These are phyloP conservation scores for Platerodrilus igneus DNA, from an alignment of 2,888 invertebrate species.

Conservation along the genomic window DNA sequence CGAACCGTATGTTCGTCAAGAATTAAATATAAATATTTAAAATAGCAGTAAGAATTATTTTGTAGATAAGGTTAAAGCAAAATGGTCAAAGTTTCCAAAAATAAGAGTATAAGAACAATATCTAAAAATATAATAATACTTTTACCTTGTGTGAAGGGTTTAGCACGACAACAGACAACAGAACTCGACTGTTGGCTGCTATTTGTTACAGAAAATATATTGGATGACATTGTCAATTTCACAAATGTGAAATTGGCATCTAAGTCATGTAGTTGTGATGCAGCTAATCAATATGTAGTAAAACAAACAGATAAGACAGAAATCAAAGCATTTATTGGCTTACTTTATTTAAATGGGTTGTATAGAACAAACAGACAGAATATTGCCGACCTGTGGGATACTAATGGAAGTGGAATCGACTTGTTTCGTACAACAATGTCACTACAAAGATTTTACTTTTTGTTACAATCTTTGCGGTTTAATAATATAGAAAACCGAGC, in stretches of 20 bases:
- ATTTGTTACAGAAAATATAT: constrained; percentile 26
- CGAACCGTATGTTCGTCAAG: too few relatives aligned
- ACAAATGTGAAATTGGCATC: constrained; percentile 28
- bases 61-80: too few relatives aligned
- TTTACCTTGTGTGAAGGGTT: constrained; percentile 26
- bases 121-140: constrained; percentile 25
- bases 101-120: too few relatives aligned
- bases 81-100: too few relatives aligned
- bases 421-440: constrained; percentile 26
- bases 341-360: constrained; percentile 31
- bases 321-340: constrained; percentile 31
- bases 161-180: constrained; percentile 23
- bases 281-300: constrained; percentile 21
- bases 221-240: constrained; percentile 27
- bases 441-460: constrained; percentile 19
- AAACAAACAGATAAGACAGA: constrained; percentile 27
- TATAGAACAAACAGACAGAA: constrained; percentile 23
- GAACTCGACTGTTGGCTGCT: constrained; percentile 25
- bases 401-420: constrained; percentile 26
- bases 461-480: constrained; percentile 20
- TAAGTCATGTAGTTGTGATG: constrained; percentile 20
- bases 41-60: too few relatives aligned
- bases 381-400: constrained; percentile 27
- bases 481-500: constrained; percentile 18
- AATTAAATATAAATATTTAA: too few relatives aligned